Evolutionary conservation across 2,113 vertebrate species (phyloP), one percentile per base, ranked within the genome.

Genomic region (Podarcis cretensis): DNA sequence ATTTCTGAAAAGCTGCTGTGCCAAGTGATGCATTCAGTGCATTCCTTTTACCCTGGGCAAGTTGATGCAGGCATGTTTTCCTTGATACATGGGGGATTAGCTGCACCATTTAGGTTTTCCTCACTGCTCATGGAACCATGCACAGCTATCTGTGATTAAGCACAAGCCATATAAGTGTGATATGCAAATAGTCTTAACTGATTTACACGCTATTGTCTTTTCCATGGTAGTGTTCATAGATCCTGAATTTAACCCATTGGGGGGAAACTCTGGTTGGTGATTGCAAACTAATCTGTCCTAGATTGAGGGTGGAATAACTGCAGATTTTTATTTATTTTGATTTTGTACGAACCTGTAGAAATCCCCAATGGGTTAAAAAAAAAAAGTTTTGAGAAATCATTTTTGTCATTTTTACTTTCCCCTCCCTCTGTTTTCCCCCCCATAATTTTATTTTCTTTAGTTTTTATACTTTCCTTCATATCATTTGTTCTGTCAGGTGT

Each of bases 401-500:
- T 97, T 96, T 97, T 96, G 96, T 97, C 96, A 97, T 96, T 97
- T 97, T 97, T 96, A 94, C 95, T 95, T 96, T 95, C 89, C 95
- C 94, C 92, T 96, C 95, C 91, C 95, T 92, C 96, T 96, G 89
- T 96, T 94, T 95, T 95, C 48, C 59, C 85, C 96, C 96, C 95
- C 95, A 96, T 96, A 95, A 96, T 97, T 71, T 97, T 96, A 54
- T 97, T 97, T 97, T 97, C 96, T 98, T 97, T 97, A 96, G 96
- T 97, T 98, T 97, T 98, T 98, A 98, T 98, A 97, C 97, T 98
- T 97, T 98, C 97, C 98, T 98, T 98, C 97, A 98, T 98, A 97
- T 98, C 97, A 98, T 98, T 98, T 98, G 97, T 98, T 97, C 97
- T 98, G 97, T 98, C 97, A 98, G 99, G 99, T 99, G 98, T 98